Conservation (phyloP, 1,140 invertebrate genomes). For the Dinothrombium tinctorium region DNA sequence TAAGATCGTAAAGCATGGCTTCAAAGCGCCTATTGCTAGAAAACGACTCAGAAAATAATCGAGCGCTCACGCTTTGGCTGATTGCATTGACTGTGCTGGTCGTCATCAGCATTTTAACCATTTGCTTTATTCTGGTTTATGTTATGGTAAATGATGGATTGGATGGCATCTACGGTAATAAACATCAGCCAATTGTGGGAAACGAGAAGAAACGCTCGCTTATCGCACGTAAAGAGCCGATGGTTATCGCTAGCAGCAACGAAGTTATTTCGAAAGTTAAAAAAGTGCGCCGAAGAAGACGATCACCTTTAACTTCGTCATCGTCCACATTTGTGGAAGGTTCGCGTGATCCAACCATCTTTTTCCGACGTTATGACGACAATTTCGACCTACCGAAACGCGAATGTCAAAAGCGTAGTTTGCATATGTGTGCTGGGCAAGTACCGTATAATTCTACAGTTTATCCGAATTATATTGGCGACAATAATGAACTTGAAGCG, state of each 20-base stretch:
- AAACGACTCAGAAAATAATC: background rate
- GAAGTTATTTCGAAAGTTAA: no score
- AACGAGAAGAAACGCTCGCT: no score
- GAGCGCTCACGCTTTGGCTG: background rate
- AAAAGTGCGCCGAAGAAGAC: background rate
- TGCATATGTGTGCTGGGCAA: conserved; percentile 28
- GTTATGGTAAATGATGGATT: background rate
- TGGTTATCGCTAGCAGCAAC: no score
- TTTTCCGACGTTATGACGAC: conserved; percentile 4
- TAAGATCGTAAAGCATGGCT: no score
- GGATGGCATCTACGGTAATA: no score
- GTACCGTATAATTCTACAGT: conserved; percentile 35
- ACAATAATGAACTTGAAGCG: conserved; percentile 20
- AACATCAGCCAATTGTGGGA: no score
- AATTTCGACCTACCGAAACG: background rate
- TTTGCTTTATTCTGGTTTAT: background rate
- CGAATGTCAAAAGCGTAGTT: conserved; percentile 5
- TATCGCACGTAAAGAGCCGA: no score
- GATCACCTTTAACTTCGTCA: conserved; percentile 4
- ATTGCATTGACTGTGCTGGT: background rate
- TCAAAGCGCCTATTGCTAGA: no score
- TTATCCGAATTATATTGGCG: conserved; percentile 20
- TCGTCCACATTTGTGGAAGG: conserved; percentile 6
- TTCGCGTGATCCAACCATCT: conserved; percentile 1
- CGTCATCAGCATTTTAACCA: background rate